Base-by-base conservation (phyloP, 2,797 vertebrate genomes). In the Denticeps clupeoides region DNA sequence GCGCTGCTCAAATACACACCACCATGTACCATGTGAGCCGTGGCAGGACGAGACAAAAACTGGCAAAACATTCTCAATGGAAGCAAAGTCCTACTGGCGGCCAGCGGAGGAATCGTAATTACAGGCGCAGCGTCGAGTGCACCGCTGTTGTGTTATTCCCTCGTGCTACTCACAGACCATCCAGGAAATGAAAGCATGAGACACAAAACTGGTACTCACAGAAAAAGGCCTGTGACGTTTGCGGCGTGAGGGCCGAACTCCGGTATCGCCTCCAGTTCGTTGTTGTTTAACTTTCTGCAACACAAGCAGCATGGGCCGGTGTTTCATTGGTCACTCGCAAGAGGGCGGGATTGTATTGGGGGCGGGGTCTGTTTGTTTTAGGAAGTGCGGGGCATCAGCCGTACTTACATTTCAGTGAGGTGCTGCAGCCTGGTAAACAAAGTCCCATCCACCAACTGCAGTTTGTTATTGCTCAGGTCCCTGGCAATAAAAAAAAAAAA, bases 391-490 rank as follows among this genome's bases (percentile, higher is more conserved):
- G 62, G 60, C 41, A 52, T 3, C 58, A 23, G 53, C 15, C n/a
- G 9, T 58, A 86, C 93, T 95, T 81, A 97, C 94, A 97, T 74
- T 87, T 96, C 89, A 62, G 60, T 86, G 22, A 97, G 83, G 70
- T 77, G 82, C 9, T 74, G 79, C 58, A 92, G 85, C 58, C 83
- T 83, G 76, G 73, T 79, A 79, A 90, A 80, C 68, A 88, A 78
- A 70, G 71, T 60, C 49, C 73, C 60, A 57, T 87, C 80, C 65
- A 96, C 72, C 69, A 76, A 82, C 77, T 86, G 86, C 60, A 97
- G 72, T 77, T 80, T 90, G 83, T 93, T 95, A 68, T 93, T 87
- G 79, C 91, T 94, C 71, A 97, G 76, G 67, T 95, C 90, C 71
- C 94, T 98, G 67, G 3, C n/a, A n/a, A n/a, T n/a, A n/a, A n/a